Base-by-base conservation (phyloP, 2,888 invertebrate genomes). In the Serripes groenlandicus region DNA sequence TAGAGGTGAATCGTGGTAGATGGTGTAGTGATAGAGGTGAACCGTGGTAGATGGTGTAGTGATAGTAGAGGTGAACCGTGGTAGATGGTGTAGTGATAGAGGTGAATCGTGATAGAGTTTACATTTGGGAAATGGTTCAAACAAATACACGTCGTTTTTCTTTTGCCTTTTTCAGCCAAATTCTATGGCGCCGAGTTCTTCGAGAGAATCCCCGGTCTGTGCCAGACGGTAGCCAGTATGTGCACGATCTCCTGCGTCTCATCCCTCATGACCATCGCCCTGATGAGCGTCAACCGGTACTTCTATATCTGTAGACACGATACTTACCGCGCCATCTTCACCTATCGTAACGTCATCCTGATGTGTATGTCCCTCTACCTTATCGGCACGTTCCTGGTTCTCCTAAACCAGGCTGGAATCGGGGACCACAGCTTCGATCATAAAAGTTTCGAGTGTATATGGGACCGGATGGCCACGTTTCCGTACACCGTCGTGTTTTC, bases 271-370 rank as follows among this genome's bases (percentile, higher is more conserved):
- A 89, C 89, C 15, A 91, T 92, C n/a, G 88, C 89, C 11, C 66
- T 81, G 21, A 87, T 92, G 83, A 90, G 90, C 75, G 75, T 89
- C 78, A 92, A 91, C 81, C 76, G 92, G 32, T 92, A 90, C 75
- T 72, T 92, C 68, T 85, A 82, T 75, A 90, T 92, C 30, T 91
- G 90, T 69, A 81, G 86, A 68, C 76, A 87, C 56, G 77, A 79
- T 2, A 66, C 66, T 26, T 91, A 90, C 81, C 73, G 62, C n/a
- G 71, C 32, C 23, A 78, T 91, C 18, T 92, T 90, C 77, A 89
- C 82, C 26, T 78, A 78, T 15, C 64, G 83, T 7, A 88, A 83
- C 35, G 87, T 85, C 54, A 72, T 90, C 34, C 37, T 83, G 11
- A 81, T 88, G 58, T 92, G 92, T 80, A 28, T 78, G 1, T 62